phyloP scores from a whole-genome alignment of 92 coral and sea anemone genomes.

The Nematostella vectensis region DNA sequence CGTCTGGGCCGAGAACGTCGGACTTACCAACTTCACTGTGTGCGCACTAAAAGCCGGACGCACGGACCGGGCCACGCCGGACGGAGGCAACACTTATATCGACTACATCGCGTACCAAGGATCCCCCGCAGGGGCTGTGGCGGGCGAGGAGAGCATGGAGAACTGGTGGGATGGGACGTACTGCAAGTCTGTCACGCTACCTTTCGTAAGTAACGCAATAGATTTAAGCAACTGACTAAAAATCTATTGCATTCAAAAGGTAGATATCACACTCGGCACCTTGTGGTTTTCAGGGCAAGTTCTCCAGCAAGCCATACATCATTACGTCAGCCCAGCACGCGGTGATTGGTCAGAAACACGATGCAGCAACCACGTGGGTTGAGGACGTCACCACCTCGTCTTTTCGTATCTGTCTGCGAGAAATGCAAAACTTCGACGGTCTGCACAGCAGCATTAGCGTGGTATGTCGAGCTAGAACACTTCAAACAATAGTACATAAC shows the following conservation, averaged over 20 bases:
- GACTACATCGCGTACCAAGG: conserved; percentile 68
- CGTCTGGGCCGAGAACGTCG: conserved; percentile 59
- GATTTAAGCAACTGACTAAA: not conserved
- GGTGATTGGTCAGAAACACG: conserved; percentile 40
- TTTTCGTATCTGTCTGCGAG: conserved; percentile 59
- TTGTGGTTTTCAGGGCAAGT: conserved; percentile 23
- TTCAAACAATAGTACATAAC: no score
- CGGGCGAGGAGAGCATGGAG: conserved; percentile 47
- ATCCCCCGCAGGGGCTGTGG: conserved; percentile 54
- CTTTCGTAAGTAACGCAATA: conserved; percentile 30
- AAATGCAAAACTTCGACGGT: conserved; percentile 70
- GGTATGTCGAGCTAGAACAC: no score
- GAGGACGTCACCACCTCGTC: conserved; percentile 41
- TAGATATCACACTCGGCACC: no score
- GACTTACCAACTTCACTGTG: conserved; percentile 34
- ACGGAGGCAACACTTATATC: conserved; percentile 55
- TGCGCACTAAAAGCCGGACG: conserved; percentile 72
- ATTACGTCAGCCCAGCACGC: conserved; percentile 53
- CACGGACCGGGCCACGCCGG: conserved; percentile 57
- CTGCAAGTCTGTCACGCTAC: conserved; percentile 37
- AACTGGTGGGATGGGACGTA: conserved; percentile 83
- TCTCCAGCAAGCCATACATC: conserved; percentile 24
- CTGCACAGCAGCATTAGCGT: conserved; percentile 49
- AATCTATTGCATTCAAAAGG: not conserved
- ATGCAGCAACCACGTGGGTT: conserved; percentile 75